Conservation (phyloP, 1,140 invertebrate species). For the Drosophila funebris region DNA sequence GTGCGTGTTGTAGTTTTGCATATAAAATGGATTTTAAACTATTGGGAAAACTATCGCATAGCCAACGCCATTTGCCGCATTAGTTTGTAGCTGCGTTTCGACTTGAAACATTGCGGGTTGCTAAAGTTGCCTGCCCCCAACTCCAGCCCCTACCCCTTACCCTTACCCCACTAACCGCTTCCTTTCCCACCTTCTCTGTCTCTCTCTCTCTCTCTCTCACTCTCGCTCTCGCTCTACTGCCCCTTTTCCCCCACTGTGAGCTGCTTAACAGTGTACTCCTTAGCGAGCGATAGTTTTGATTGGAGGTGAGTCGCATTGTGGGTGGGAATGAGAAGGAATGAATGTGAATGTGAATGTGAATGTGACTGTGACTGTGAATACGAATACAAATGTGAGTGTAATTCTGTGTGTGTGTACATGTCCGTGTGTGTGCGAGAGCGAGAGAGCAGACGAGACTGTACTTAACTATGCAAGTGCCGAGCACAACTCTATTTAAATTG, state of each 20-base stretch:
- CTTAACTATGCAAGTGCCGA: conserved; percentile 51
- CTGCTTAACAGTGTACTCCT: conserved; percentile 20
- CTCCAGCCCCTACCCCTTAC: not conserved
- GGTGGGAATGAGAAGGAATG: not conserved
- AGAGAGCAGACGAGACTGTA: conserved; percentile 62
- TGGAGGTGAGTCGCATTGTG: conserved; percentile 36
- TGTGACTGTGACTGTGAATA: conserved; percentile 4
- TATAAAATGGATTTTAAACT: conserved; percentile 78
- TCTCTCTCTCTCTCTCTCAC: not conserved
- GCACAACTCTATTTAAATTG: conserved; percentile 69
- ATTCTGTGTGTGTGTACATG: conserved; percentile 29
- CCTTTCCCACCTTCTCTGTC: not conserved
- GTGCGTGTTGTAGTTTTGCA: conserved; percentile 52
- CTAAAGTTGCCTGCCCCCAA: conserved; percentile 20
- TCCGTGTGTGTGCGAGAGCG: conserved; percentile 8
- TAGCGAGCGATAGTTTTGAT: conserved; percentile 46
- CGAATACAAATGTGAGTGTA: conserved; percentile 5
- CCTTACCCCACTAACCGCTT: too few relatives aligned
- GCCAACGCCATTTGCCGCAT: conserved; percentile 51
- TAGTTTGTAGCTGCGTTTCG: conserved; percentile 46
- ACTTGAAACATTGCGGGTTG: conserved; percentile 51
- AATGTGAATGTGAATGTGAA: not conserved
- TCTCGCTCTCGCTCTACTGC: not conserved
- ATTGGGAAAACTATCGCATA: conserved; percentile 69
- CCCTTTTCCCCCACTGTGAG: not conserved